These are phyloP conservation scores for Garrulus glandarius DNA, from an alignment of 2,797 vertebrate species.

Conservation along the genomic window DNA sequence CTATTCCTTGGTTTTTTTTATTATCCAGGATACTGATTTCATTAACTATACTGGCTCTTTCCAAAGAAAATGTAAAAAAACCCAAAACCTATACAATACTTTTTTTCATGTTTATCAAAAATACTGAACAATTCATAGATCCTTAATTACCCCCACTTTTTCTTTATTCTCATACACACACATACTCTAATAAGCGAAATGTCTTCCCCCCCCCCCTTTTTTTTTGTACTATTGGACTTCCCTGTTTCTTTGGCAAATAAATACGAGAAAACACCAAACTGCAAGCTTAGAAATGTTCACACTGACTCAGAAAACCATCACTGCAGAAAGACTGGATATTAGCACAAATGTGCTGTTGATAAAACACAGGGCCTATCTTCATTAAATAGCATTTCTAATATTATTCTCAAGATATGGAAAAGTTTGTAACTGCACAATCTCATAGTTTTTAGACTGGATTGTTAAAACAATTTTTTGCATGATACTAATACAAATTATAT, in stretches of 20 bases:
- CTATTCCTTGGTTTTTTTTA: neutral
- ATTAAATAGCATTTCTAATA: neutral
- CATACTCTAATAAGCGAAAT: neutral
- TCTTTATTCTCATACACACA: neutral
- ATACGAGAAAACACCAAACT: neutral
- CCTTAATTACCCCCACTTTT: neutral
- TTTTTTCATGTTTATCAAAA: neutral
- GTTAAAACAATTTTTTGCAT: rapidly evolving
- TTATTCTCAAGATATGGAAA: neutral
- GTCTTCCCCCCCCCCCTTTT: neutral
- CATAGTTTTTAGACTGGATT: neutral
- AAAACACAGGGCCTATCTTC: neutral
- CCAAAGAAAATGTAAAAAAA: neutral
- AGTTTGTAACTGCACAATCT: neutral
- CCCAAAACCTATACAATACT: rapidly evolving
- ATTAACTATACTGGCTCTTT: neutral
- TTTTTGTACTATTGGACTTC: neutral
- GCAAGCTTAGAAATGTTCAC: neutral
- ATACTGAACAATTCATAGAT: neutral
- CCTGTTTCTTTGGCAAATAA: neutral
- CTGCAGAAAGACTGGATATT: neutral
- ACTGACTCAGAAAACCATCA: neutral
- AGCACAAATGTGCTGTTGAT: neutral
- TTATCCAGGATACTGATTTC: neutral
- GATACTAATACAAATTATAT: neutral